These are phyloP conservation scores for Chionis minor DNA, from an alignment of 2,113 vertebrate species.

Conservation along the genomic window DNA sequence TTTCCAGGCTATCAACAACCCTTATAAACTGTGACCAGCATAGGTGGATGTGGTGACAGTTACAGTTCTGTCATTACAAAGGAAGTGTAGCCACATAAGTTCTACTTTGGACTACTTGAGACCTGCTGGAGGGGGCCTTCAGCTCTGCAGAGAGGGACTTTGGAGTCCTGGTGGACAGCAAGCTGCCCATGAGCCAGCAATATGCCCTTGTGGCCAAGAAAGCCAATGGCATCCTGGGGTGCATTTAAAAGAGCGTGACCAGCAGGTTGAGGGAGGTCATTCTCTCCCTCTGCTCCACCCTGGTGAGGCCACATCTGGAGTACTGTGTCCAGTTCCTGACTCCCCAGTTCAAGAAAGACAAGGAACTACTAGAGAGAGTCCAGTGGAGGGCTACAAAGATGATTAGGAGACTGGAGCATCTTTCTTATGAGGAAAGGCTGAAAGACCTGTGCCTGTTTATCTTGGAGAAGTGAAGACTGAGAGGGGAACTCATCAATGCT, in stretches of 20 bases:
- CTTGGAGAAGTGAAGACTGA: neutral
- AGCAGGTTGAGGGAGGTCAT: neutral
- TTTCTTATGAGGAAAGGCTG: neutral
- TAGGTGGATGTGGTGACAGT: neutral
- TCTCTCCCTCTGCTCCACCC: neutral
- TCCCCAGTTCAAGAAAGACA: neutral
- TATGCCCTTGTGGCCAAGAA: neutral
- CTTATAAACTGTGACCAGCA: neutral
- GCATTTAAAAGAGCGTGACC: neutral
- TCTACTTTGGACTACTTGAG: neutral
- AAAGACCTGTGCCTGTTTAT: neutral
- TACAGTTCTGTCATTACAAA: neutral
- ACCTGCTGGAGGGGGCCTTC: neutral
- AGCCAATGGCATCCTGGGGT: neutral
- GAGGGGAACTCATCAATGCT: neutral
- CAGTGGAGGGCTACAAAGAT: neutral
- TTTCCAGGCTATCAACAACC: neutral
- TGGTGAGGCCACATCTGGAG: neutral
- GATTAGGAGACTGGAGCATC: neutral
- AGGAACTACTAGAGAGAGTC: neutral
- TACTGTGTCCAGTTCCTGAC: neutral
- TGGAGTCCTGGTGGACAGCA: neutral
- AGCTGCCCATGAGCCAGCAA: neutral
- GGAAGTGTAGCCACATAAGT: neutral
- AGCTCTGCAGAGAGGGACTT: neutral